Percentiles rank a stretch among this genome's conserved stretches.
These are phyloP conservation scores for Takifugu flavidus DNA, from an alignment of 2,113 vertebrate species.

Conservation along the genomic window DNA sequence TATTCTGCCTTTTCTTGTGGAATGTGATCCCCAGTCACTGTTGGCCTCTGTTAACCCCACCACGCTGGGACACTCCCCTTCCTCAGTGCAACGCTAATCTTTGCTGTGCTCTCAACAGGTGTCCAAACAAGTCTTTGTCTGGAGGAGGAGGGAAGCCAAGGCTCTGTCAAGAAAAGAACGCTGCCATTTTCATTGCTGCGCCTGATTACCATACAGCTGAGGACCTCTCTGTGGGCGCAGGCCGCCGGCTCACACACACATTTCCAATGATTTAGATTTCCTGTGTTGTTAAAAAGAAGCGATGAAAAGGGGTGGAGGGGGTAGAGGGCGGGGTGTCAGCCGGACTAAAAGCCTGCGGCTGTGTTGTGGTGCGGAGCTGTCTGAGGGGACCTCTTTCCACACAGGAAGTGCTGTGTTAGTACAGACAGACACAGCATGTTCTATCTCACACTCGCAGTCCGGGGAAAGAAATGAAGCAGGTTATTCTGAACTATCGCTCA, in stretches of 20 bases:
- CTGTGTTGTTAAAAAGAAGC: conserved; percentile 72
- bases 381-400: conserved; percentile 57
- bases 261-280: conserved; percentile 75
- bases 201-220: conserved; percentile 93
- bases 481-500: conserved; percentile 47
- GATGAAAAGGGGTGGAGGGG: conserved; percentile 51
- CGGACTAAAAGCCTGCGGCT: conserved; percentile 70
- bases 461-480: conserved; percentile 47
- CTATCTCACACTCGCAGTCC: conserved; percentile 52
- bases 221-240: conserved; percentile 63
- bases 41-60: conserved; percentile 78
- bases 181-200: conserved; percentile 79
- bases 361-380: conserved; percentile 52
- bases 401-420: conserved; percentile 64
- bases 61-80: conserved; percentile 53
- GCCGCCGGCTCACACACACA: conserved; percentile 62
- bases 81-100: conserved; percentile 71
- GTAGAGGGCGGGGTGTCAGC: conserved; percentile 42
- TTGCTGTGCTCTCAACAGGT: conserved; percentile 82
- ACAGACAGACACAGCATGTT: conserved; percentile 60
- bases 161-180: conserved; percentile 75
- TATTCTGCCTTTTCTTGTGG: conserved; percentile 69
- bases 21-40: conserved; percentile 79
- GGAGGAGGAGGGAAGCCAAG: conserved; percentile 59
- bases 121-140: conserved; percentile 89